Evolutionary conservation across 1,140 invertebrate genomes (phyloP).

Genomic region (Agrilus planipennis): DNA sequence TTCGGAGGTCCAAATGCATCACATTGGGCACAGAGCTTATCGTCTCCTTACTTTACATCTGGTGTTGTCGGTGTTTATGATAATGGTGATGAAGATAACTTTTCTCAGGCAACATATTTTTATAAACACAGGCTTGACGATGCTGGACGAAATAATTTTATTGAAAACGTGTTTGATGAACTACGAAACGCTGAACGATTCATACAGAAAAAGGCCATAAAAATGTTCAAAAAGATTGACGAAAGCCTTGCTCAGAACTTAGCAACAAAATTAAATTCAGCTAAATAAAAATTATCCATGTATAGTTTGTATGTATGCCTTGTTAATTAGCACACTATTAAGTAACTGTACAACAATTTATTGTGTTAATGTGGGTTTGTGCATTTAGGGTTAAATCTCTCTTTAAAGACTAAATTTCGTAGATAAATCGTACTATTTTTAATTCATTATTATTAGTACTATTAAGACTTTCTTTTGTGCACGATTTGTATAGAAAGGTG

Average conservation of each 20-base stretch:
- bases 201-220: constrained; percentile 70
- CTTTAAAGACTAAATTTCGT: no score
- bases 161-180: constrained; percentile 70
- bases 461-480: no score
- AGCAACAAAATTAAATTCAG: no score
- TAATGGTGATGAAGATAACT: constrained; percentile 82
- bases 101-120: constrained; percentile 68
- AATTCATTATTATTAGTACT: no score
- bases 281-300: no score
- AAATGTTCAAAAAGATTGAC: constrained; percentile 59
- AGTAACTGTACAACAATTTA: no score
- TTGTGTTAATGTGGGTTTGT: no score
- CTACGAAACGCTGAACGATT: constrained; percentile 69
- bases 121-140: constrained; percentile 69
- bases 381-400: no score
- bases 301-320: no score
- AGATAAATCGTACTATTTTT: no score
- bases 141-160: constrained; percentile 56
- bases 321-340: no score
- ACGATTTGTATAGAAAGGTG: no score
- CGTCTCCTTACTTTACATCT: constrained; percentile 38
- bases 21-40: constrained; percentile 39
- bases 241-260: constrained; percentile 53
- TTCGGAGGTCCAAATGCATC: constrained; percentile 56
- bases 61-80: constrained; percentile 66